phyloP scores from a whole-genome alignment of 2,797 vertebrate genomes.

The Neoniphon sammara region DNA sequence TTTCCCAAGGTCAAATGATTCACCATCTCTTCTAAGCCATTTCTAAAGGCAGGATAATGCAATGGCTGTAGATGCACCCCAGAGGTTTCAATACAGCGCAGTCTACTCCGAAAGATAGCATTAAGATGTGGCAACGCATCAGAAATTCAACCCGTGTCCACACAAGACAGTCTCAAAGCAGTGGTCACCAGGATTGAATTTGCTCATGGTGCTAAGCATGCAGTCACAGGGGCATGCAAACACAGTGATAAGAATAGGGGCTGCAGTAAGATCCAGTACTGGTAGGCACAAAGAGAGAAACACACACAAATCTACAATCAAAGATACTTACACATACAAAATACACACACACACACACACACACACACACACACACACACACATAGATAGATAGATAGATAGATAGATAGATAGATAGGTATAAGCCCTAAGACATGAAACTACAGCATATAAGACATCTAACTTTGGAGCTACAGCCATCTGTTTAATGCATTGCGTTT shows the following conservation, averaged over 20 bases:
- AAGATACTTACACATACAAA: background rate
- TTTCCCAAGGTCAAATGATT: conserved; percentile 64
- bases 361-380: too few relatives aligned
- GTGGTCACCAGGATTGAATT: conserved; percentile 60
- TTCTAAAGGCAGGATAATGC: conserved; percentile 38
- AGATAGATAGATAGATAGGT: too few relatives aligned
- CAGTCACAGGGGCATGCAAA: conserved; percentile 54
- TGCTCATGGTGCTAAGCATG: conserved; percentile 37
- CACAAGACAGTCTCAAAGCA: conserved; percentile 36
- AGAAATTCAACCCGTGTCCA: conserved; percentile 56
- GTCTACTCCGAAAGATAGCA: conserved; percentile 50
- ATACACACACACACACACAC: too few relatives aligned
- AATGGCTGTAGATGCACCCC: conserved; percentile 42
- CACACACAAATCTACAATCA: background rate
- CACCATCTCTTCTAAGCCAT: conserved; percentile 39
- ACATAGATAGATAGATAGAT: too few relatives aligned
- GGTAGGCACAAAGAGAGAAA: background rate
- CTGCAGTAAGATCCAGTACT: background rate
- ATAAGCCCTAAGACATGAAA: background rate
- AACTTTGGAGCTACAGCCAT: background rate
- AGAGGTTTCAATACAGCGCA: conserved; percentile 34
- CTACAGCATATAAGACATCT: too few relatives aligned
- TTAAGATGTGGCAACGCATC: conserved; percentile 52
- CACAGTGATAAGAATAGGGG: conserved; percentile 52
- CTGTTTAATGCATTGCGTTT: conserved; percentile 32